Base-by-base conservation (phyloP, 1,140 invertebrate species). In the Formica selysi region DNA sequence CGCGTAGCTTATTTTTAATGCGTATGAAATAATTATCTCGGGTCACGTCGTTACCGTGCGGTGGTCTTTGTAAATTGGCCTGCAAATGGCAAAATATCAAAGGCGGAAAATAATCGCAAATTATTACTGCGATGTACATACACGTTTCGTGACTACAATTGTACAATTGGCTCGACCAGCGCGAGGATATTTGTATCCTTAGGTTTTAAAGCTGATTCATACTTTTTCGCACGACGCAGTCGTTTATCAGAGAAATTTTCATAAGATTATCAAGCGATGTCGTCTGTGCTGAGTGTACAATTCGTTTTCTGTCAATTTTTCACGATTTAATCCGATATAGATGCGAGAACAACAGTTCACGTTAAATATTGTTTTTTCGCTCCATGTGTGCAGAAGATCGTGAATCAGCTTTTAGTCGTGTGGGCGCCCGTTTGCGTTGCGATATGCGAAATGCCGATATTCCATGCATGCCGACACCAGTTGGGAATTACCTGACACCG, bases 401-500 rank as follows among this genome's bases (percentile, higher is more conserved):
- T 67, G 29, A 65, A 67, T 36, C 62, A 51, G 62, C 41, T 41
- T 54, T 79, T 48, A 67, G 4, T 26, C 13, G 32, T 7, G 44
- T 67, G 36, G 65, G 65, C n/a, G 65, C 36, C 36, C 13, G 41
- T 8, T 67, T 29, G 3, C 1, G 2, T 26, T 11, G 26, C 36
- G 57, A 41, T 61, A 41, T 11, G 41, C 61, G 41, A 51, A 79
- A 79, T 67, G 44, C 26, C 29, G 41, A 79, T 79, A 67, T 79
- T 67, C 41, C 62, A 36, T 22, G 29, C 13, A 67, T 38, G 44
- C 11, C 62, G 13, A 44, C 13, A 51, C 41, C 29, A 29, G 41
- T n/a, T 67, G 64, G 76, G 38, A 79, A 79, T 78, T 48, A 48
- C 13, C 32, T 79, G 48, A 54, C 48, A 51, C 32, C 44, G 32